Conservation (phyloP, 2,797 vertebrate genomes). For the Scyliorhinus canicula region DNA sequence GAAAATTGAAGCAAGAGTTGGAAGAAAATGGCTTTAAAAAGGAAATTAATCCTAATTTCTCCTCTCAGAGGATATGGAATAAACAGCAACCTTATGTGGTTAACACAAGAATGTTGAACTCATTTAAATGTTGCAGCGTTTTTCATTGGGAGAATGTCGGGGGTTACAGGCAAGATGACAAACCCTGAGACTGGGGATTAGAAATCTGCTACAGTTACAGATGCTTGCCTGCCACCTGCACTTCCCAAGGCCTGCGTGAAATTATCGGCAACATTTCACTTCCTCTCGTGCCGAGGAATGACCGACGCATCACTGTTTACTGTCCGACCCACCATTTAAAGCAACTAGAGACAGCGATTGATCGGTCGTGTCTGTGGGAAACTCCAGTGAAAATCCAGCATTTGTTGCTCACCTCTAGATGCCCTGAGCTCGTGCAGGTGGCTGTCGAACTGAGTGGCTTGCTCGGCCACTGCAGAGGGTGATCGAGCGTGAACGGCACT, state of each 20-base stretch:
- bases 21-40: background rate
- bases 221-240: background rate
- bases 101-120: background rate
- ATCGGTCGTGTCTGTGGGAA: background rate
- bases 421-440: background rate
- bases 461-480: background rate
- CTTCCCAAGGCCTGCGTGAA: background rate
- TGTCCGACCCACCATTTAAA: background rate
- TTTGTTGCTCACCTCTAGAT: background rate
- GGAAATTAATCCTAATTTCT: constrained; percentile 15
- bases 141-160: background rate
- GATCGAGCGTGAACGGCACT: background rate
- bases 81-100: background rate
- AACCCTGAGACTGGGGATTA: background rate
- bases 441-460: background rate
- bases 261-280: background rate
- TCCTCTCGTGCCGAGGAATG: background rate
- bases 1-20: background rate
- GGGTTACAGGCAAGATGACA: background rate
- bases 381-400: no score
- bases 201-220: background rate
- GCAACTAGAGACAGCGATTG: background rate
- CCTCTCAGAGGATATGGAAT: background rate
- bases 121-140: background rate
- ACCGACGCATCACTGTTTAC: no score